Percentiles rank a stretch among this genome's conserved stretches.
These are phyloP conservation scores for Pogonognathellus flavescens DNA, from an alignment of 1,140 invertebrate genomes.

Conservation along the genomic window DNA sequence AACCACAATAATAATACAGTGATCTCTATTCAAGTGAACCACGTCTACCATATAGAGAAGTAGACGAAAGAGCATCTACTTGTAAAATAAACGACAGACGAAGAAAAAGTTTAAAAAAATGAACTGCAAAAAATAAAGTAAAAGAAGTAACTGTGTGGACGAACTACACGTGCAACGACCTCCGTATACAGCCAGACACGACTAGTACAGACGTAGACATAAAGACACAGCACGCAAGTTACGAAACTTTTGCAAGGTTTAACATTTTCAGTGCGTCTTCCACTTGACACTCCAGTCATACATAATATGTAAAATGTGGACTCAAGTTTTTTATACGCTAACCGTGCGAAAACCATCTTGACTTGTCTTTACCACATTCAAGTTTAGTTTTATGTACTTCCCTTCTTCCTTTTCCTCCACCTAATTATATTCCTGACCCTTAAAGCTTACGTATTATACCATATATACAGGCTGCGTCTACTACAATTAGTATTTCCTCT, in stretches of 20 bases:
- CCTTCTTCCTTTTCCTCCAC: not conserved
- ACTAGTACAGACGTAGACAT: too few relatives aligned
- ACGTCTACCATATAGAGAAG: not conserved
- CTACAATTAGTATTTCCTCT: not conserved
- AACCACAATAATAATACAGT: not conserved
- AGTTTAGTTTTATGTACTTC: not conserved
- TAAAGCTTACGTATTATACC: too few relatives aligned
- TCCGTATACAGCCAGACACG: not conserved
- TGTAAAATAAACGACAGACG: slow-evolving; percentile 7
- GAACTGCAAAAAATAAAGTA: slow-evolving; percentile 10
- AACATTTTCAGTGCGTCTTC: slow-evolving; percentile 27
- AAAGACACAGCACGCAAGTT: not conserved
- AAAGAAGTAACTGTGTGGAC: too few relatives aligned
- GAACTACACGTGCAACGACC: not conserved
- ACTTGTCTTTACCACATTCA: not conserved
- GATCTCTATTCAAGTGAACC: not conserved
- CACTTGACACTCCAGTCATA: slow-evolving; percentile 39
- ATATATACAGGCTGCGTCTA: too few relatives aligned
- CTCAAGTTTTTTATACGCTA: slow-evolving; percentile 45
- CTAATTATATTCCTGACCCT: not conserved
- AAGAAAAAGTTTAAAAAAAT: slow-evolving; percentile 39
- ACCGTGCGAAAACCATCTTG: slow-evolving; percentile 16
- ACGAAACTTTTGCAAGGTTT: slow-evolving; percentile 6
- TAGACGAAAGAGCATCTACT: not conserved
- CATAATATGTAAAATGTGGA: slow-evolving; percentile 39